Evolutionary conservation across 2,888 invertebrate genomes (phyloP), one percentile per base, ranked within the genome.

Genomic region (Apotomis capreana): DNA sequence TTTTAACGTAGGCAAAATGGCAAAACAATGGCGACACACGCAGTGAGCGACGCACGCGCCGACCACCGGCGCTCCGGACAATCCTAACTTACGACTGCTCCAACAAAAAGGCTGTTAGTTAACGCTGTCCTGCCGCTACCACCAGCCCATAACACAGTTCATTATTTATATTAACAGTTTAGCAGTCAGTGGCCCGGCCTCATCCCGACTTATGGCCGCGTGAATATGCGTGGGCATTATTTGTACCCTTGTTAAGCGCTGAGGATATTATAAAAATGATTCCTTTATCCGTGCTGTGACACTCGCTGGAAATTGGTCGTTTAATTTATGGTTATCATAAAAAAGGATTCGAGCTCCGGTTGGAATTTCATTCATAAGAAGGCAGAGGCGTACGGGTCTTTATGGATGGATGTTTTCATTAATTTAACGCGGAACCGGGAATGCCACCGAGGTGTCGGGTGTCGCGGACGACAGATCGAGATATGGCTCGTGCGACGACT

Each of bases 331-430:
- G 84, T 86, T 80, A 85, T 87, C 90, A 92, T 93, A 91, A 93
- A 93, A 92, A 92, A 92, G 91, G 92, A 91, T 89, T 89, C 89
- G 87, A 89, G 85, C 83, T 89, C 88, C 90, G 88, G 88, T 87
- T 90, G 92, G 93, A 89, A 91, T 92, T 92, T 92, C 94, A 94
- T 94, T 94, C 94, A 94, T 93, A 92, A 93, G 91, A 89, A 89
- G 85, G 91, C 89, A 89, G 92, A 91, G 93, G 93, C 93, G 93
- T 93, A 92, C 84, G 91, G 90, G 89, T 91, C 92, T 92, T 91
- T 91, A 91, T 92, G 90, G 89, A 88, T 90, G 89, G 87, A 93
- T 93, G 92, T 92, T 92, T 92, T 92, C 92, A 93, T 93, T 92
- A 92, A 92, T 92, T 93, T 91, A 91, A 89, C 87, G 83, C 83